Percentiles rank a stretch among this genome's conserved stretches.
Evolutionary conservation across 2,797 vertebrate genomes (phyloP).

Genomic region (Odontamblyopus lacepedii): DNA sequence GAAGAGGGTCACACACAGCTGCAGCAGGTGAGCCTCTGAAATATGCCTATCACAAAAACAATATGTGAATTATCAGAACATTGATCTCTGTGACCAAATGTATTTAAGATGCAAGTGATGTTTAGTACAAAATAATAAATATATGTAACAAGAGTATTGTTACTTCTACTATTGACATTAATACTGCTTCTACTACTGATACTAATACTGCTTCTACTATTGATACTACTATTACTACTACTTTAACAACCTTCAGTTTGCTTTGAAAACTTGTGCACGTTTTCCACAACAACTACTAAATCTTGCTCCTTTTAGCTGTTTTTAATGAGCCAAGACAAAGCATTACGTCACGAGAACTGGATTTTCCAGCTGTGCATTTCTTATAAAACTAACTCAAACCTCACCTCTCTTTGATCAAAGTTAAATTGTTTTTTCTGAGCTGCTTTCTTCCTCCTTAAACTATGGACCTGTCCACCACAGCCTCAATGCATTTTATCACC

Average conservation of each 20-base stretch:
- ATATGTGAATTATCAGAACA: not conserved
- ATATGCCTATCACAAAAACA: not conserved
- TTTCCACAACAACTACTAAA: too few species aligned
- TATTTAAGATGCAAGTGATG: not conserved
- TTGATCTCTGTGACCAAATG: not conserved
- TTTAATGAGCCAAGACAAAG: not conserved
- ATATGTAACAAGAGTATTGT: too few species aligned
- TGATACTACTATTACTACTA: too few species aligned
- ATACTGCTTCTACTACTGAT: too few species aligned
- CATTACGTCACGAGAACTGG: not conserved
- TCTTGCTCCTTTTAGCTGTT: not conserved
- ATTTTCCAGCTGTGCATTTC: not conserved
- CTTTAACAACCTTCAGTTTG: too few species aligned
- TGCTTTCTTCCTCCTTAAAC: conserved; percentile 25
- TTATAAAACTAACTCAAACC: conserved; percentile 24
- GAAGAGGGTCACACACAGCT: not conserved
- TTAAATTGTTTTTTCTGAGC: conserved; percentile 45
- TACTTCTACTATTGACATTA: too few species aligned
- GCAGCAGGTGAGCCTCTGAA: not conserved
- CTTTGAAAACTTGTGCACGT: not conserved
- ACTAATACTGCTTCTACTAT: too few species aligned
- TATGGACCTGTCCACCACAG: conserved; percentile 26
- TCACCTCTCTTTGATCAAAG: conserved; percentile 32
- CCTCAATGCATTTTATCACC: conserved; percentile 29
- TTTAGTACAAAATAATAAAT: too few species aligned